Evolutionary conservation across 1,140 invertebrate species (phyloP).

Genomic region (Macrosteles quadrilineatus): DNA sequence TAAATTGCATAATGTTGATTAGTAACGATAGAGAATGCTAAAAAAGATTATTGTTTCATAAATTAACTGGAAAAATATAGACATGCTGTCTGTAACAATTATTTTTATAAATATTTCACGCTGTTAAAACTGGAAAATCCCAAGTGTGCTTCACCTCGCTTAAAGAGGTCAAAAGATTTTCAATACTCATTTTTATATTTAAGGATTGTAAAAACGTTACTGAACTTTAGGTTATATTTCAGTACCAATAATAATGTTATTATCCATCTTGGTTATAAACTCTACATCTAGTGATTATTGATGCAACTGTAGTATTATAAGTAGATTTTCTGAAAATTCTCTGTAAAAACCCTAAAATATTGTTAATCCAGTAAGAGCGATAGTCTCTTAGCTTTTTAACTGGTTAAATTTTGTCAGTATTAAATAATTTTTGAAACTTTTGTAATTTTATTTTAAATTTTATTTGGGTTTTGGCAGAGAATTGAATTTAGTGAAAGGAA

Average conservation of each 20-base stretch:
- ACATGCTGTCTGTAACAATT: not conserved
- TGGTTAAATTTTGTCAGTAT: no score
- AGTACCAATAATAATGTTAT: slow-evolving; percentile 19
- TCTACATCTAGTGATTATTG: slow-evolving; percentile 1
- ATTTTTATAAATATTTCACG: slow-evolving; percentile 21
- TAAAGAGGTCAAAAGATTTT: slow-evolving; percentile 15
- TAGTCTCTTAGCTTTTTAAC: no score
- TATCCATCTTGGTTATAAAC: slow-evolving; percentile 21
- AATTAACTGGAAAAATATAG: slow-evolving; percentile 24
- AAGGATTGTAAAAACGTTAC: slow-evolving; percentile 1
- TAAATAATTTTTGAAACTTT: not conserved
- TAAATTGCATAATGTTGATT: slow-evolving; percentile 8
- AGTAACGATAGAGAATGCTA: not conserved
- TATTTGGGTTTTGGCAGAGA: slow-evolving; percentile 30
- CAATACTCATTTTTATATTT: slow-evolving; percentile 31
- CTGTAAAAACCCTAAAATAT: slow-evolving; percentile 21
- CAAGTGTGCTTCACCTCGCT: slow-evolving; percentile 31
- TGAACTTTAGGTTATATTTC: slow-evolving; percentile 12
- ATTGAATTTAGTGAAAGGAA: slow-evolving; percentile 34
- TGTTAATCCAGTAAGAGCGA: no score
- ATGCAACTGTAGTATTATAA: slow-evolving; percentile 26
- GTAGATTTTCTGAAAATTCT: slow-evolving; percentile 27
- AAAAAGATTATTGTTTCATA: slow-evolving; percentile 10
- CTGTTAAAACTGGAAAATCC: not conserved
- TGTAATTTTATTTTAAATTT: not conserved